These are phyloP conservation scores for Cephus pulcher DNA, from an alignment of 2,888 invertebrate genomes.

Conservation along the genomic window DNA sequence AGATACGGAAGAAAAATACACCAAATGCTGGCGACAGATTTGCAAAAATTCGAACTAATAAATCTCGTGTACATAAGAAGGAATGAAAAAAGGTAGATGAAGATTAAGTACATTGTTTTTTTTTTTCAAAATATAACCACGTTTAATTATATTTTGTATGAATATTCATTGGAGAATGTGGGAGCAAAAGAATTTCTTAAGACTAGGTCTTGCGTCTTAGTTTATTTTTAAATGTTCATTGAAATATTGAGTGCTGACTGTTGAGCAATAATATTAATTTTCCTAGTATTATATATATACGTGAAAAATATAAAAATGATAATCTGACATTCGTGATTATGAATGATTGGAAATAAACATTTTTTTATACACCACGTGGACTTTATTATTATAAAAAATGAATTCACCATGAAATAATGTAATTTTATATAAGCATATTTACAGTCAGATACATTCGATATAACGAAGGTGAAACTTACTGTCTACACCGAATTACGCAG, in stretches of 20 bases:
- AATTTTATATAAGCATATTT: background rate
- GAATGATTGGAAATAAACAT: background rate
- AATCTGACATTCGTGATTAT: background rate
- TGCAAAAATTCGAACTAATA: background rate
- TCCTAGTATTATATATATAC: slow-evolving; percentile 16
- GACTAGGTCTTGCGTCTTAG: slow-evolving; percentile 10
- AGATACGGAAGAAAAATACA: background rate
- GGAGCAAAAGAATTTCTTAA: background rate
- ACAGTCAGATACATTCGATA: background rate
- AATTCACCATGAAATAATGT: background rate
- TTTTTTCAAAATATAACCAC: background rate
- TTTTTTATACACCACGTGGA: background rate
- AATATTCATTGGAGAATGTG: background rate
- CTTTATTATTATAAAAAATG: background rate
- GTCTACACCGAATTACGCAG: background rate
- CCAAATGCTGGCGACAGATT: background rate
- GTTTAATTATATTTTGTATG: background rate
- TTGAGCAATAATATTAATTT: slow-evolving; percentile 22
- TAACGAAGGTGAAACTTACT: background rate
- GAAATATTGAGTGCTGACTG: slow-evolving; percentile 16
- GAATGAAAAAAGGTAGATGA: background rate
- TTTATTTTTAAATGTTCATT: slow-evolving; percentile 4
- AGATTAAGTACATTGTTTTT: background rate
- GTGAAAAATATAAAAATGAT: background rate
- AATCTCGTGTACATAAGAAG: background rate